Evolutionary conservation across 2,797 vertebrate genomes (phyloP).

Genomic region (Pseudomugil tenellus): DNA sequence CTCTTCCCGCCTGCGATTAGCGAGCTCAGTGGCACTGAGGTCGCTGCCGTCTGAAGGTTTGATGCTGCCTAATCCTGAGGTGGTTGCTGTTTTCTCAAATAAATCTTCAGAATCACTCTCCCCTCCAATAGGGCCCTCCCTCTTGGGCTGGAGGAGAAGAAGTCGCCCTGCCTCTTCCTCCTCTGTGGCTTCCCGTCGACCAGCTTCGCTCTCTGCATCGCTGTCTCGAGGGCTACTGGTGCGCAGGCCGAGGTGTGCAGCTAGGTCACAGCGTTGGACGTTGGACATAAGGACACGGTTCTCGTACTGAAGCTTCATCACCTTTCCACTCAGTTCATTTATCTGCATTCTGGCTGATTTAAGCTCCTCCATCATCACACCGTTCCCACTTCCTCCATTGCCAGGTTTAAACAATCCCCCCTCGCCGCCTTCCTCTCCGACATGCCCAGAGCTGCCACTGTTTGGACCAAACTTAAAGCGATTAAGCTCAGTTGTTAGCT

Average conservation of each 20-base stretch:
- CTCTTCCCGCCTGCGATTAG: constrained; percentile 85
- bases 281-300: constrained; percentile 95
- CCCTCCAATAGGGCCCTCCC: constrained; percentile 94
- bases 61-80: constrained; percentile 89
- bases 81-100: constrained; percentile 87
- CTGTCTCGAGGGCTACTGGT: constrained; percentile 90
- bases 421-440: constrained; percentile 55
- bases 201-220: constrained; percentile 88
- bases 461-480: constrained; percentile 92
- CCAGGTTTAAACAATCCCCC: constrained; percentile 64
- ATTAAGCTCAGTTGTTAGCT: constrained; percentile 93
- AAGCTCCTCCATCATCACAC: constrained; percentile 90
- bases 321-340: constrained; percentile 93
- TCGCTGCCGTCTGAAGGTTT: constrained; percentile 88
- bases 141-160: constrained; percentile 87
- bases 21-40: constrained; percentile 69
- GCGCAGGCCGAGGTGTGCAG: constrained; percentile 86
- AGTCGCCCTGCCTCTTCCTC: constrained; percentile 88
- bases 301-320: constrained; percentile 97
- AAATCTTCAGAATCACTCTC: constrained; percentile 97
- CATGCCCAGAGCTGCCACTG: constrained; percentile 70
- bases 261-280: constrained; percentile 92
- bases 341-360: constrained; percentile 92
- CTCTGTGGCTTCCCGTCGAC: constrained; percentile 87
- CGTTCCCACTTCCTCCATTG: constrained; percentile 54